Evolutionary conservation across 53 echinoderm and acorn worm genomes (phyloP).

Genomic region (Holothuria scabra): DNA sequence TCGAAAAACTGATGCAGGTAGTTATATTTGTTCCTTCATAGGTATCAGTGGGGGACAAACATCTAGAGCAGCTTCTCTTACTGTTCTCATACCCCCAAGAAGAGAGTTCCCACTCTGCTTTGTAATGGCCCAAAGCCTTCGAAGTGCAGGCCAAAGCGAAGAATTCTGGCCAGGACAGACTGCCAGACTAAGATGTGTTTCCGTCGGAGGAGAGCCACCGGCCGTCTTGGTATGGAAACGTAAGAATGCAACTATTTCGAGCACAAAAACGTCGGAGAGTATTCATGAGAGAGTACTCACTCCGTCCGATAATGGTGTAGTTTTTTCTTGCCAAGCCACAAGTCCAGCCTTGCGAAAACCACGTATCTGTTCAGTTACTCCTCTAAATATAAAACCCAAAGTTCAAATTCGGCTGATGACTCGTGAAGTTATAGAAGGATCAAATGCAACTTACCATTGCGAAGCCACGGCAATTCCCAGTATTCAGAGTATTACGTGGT

Average conservation of each 20-base stretch:
- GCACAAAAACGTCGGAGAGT: conserved; percentile 64
- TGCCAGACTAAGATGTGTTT: conserved; percentile 74
- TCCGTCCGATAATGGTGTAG: conserved; percentile 90
- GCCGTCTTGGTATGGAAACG: conserved; percentile 86
- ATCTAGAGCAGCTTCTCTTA: conserved; percentile 68
- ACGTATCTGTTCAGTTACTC: conserved; percentile 69
- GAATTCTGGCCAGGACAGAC: conserved; percentile 84
- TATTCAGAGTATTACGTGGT: conserved; percentile 75
- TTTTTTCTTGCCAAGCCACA: conserved; percentile 81
- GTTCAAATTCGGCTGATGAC: conserved; percentile 77
- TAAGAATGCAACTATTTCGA: conserved; percentile 66
- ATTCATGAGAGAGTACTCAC: conserved; percentile 75
- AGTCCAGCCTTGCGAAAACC: conserved; percentile 83
- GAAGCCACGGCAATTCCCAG: conserved; percentile 84
- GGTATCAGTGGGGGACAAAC: conserved; percentile 66
- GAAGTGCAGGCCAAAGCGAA: conserved; percentile 43
- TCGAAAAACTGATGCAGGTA: conserved; percentile 67
- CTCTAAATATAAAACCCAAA: conserved; percentile 80
- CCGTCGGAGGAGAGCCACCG: conserved; percentile 82
- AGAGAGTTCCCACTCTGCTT: conserved; percentile 74
- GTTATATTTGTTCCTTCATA: conserved; percentile 78
- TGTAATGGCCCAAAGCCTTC: conserved; percentile 58
- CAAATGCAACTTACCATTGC: conserved; percentile 72
- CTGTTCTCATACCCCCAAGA: conserved; percentile 78
- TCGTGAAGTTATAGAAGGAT: conserved; percentile 68